Conservation (phyloP, 2,888 invertebrate genomes). For the Lasius platythorax region DNA sequence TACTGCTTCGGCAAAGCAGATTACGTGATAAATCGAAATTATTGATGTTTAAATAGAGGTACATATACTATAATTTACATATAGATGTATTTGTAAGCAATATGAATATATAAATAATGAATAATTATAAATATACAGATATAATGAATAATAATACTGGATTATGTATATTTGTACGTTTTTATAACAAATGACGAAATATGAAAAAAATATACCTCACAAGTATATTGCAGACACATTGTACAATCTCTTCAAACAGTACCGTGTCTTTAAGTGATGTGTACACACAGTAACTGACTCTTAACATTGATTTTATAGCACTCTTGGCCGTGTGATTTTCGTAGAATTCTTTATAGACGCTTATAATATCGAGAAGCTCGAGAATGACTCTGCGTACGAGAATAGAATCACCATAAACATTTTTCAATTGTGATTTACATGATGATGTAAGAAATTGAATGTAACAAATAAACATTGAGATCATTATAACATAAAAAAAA, state of each 20-base stretch:
- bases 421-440: not conserved
- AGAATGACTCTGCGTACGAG: constrained; percentile 56
- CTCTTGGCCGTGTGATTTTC: constrained; percentile 61
- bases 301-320: constrained; percentile 65
- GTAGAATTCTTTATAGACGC: constrained; percentile 65
- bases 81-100: not conserved
- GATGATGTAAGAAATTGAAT: not conserved
- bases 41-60: not conserved
- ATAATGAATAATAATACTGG: not conserved
- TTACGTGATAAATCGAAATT: not conserved
- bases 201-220: constrained; percentile 55
- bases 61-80: not conserved
- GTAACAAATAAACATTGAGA: not conserved
- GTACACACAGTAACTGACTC: constrained; percentile 59
- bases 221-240: constrained; percentile 47
- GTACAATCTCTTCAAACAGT: constrained; percentile 52
- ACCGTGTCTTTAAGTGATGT: constrained; percentile 51
- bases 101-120: not conserved
- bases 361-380: constrained; percentile 59
- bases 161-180: not conserved
- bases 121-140: not conserved
- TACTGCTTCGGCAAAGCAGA: not conserved
- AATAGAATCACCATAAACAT: not conserved
- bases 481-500: not conserved
- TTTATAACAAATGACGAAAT: not conserved